Base-by-base conservation (phyloP, 2,113 vertebrate species). In the Hippocampus comes region DNA sequence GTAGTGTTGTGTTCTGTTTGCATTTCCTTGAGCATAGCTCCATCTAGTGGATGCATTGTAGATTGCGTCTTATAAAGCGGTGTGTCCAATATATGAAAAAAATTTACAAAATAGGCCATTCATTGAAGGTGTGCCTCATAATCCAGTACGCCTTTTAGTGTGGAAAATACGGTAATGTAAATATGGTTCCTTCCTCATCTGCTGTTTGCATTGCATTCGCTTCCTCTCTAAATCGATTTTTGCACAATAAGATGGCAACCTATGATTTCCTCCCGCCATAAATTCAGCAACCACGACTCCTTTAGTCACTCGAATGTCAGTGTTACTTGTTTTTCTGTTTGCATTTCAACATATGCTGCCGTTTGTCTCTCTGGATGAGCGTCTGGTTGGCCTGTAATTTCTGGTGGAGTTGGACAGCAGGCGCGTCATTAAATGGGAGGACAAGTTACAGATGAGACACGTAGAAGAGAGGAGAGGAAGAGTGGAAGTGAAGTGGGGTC, bases 401-500 rank as follows among this genome's bases (percentile, higher is more conserved):
- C 30, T n/a, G 23, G 3, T 15, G 23, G 14, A 73, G 51, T 61
- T 63, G 68, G 27, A 70, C 30, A 67, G 63, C 21, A 56, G 12
- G 20, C 14, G n/a, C 23, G 25, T 75, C 63, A 56, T 71, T 41
- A 67, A 56, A 75, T 38, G 75, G 43, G 15, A 74, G 76, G 67
- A 72, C 70, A 46, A 68, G 76, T 66, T 67, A 64, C 68, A 72
- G 63, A 59, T 42, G 65, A 81, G 61, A 74, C 51, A 34, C 1
- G 55, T 27, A 63, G 71, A 27, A 71, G 70, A 55, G 63, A 73
- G 56, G 49, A 20, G 68, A 34, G 75, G 70, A 41, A 48, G 71
- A 74, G 71, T 65, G 76, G 73, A 80, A 81, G 86, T 1, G 84
- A 70, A 76, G 59, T 64, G 74, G 70, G 79, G 69, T 84, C 64